These are phyloP conservation scores for Crambe crambe DNA, from an alignment of 37 sponge, comb jelly and placozoan genomes.

Conservation along the genomic window DNA sequence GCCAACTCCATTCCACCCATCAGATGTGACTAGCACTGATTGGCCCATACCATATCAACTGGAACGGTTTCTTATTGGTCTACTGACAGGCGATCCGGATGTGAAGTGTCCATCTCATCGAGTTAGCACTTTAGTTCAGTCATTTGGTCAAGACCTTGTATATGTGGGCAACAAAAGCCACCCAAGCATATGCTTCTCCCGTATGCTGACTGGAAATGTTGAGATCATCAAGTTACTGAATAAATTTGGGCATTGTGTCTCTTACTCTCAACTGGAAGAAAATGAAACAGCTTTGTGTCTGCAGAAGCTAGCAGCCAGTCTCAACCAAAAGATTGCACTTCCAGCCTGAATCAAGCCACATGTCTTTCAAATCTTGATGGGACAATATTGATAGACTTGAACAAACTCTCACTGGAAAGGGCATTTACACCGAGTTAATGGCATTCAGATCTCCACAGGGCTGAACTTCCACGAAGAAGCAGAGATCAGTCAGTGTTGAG, in stretches of 20 bases:
- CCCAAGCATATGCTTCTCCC: slow-evolving; percentile 7
- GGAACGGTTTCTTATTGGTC: background rate
- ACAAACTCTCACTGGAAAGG: slow-evolving; percentile 11
- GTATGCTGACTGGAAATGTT: slow-evolving; percentile 2
- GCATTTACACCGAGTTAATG: slow-evolving; percentile 9
- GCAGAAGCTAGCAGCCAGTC: slow-evolving; percentile 7
- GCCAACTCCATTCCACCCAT: background rate
- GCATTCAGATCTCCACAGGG: background rate
- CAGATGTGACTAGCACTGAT: slow-evolving; percentile 1
- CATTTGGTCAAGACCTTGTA: slow-evolving; percentile 2
- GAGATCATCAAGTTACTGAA: background rate
- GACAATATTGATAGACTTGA: slow-evolving; percentile 8
- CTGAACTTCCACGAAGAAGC: slow-evolving; percentile 3
- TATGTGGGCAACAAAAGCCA: slow-evolving; percentile 6
- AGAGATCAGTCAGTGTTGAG: slow-evolving; percentile 7
- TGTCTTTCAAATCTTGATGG: too few species aligned
- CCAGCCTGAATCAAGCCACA: too few species aligned
- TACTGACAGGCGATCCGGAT: slow-evolving; percentile 5
- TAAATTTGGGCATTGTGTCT: background rate
- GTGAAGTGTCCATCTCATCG: background rate
- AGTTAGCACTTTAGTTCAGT: slow-evolving; percentile 8
- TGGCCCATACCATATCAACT: too few species aligned
- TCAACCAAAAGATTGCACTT: slow-evolving; percentile 8
- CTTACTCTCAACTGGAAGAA: slow-evolving; percentile 2
- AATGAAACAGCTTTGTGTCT: slow-evolving; percentile 6